Evolutionary conservation across 1,140 invertebrate species (phyloP).

Genomic region (Antheraea mylitta): DNA sequence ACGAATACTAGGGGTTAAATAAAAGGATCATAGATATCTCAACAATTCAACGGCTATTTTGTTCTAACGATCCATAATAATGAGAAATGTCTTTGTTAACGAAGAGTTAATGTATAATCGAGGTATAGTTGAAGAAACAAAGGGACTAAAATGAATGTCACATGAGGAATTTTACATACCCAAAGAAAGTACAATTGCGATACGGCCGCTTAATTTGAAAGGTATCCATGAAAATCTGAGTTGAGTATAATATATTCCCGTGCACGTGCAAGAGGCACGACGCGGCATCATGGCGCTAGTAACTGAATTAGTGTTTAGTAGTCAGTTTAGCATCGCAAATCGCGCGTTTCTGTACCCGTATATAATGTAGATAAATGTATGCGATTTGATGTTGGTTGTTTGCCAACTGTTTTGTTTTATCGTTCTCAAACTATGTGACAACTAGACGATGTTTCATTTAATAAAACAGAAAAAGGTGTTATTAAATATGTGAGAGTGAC

Average conservation of each 20-base stretch:
- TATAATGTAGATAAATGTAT: constrained; percentile 26
- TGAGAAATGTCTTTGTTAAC: no score
- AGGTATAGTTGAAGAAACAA: constrained; percentile 59
- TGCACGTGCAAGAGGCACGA: constrained; percentile 24
- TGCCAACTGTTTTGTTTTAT: constrained; percentile 75
- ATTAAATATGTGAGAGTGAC: constrained; percentile 54
- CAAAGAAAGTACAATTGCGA: constrained; percentile 75
- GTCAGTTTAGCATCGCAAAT: constrained; percentile 52
- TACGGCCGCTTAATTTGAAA: constrained; percentile 72
- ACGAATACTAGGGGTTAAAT: no score
- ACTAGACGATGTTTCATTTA: constrained; percentile 72
- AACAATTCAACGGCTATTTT: no score
- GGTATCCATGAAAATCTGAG: constrained; percentile 68
- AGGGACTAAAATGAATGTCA: constrained; percentile 70
- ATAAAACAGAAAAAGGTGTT: constrained; percentile 60
- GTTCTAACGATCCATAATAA: no score
- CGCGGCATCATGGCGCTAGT: constrained; percentile 29
- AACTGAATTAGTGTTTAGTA: constrained; percentile 25
- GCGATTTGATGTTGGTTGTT: constrained; percentile 53
- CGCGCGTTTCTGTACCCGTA: constrained; percentile 63
- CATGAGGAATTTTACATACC: constrained; percentile 68
- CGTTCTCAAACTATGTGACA: constrained; percentile 67
- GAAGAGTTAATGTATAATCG: no score
- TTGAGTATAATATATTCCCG: constrained; percentile 36
- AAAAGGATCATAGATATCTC: no score